phyloP scores from a whole-genome alignment of 2,888 invertebrate genomes.

The Yponomeuta malinellus region DNA sequence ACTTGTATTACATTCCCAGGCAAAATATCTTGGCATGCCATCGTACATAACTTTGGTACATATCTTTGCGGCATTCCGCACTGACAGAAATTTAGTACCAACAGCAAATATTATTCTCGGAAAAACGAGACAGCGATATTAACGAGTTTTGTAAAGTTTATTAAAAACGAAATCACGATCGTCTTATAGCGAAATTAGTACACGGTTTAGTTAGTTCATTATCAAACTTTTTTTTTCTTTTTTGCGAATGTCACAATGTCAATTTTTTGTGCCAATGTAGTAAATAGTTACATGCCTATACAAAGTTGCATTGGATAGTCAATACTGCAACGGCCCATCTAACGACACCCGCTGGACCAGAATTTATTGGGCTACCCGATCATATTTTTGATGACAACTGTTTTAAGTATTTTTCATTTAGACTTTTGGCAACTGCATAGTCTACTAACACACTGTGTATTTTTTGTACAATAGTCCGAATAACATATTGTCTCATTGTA shows the following conservation, averaged over 20 bases:
- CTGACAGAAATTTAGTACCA: conserved; percentile 6
- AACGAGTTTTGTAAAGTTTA: background rate
- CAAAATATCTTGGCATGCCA: background rate
- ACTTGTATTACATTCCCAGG: background rate
- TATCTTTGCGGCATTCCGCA: conserved; percentile 9
- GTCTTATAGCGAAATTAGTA: background rate
- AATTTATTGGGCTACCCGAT: background rate
- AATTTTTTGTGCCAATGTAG: background rate
- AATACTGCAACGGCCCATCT: background rate
- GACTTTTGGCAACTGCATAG: background rate
- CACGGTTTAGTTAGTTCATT: background rate
- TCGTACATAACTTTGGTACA: background rate
- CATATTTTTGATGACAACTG: background rate
- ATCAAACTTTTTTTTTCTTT: background rate
- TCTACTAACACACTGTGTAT: background rate
- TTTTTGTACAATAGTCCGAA: too few species aligned
- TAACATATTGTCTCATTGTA: too few species aligned
- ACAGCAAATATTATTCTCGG: background rate
- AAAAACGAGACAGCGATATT: background rate
- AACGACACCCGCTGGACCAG: background rate
- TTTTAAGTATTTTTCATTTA: background rate
- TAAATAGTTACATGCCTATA: background rate
- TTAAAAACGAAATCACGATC: background rate
- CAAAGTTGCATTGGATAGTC: too few species aligned
- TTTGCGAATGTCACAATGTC: background rate